Evolutionary conservation across 2,797 vertebrate species (phyloP).

Genomic region (Rhinatrema bivittatum): DNA sequence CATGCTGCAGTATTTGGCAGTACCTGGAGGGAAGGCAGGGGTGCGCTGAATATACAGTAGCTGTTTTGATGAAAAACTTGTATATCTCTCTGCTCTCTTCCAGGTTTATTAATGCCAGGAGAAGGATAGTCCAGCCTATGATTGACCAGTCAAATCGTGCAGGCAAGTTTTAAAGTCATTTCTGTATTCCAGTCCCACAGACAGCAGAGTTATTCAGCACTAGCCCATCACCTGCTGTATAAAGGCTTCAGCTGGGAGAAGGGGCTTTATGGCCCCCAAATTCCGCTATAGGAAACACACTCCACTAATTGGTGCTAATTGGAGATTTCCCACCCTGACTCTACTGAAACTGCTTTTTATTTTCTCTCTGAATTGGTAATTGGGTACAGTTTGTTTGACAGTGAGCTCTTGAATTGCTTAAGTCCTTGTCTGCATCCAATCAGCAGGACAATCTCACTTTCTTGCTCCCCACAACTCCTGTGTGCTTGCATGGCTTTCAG

Average conservation of each 20-base stretch:
- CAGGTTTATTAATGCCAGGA: constrained; percentile 99
- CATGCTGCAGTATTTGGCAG: no score
- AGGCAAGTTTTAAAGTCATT: constrained; percentile 75
- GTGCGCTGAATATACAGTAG: no score
- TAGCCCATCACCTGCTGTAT: constrained; percentile 60
- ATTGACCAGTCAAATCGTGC: constrained; percentile 99
- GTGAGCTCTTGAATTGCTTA: constrained; percentile 57
- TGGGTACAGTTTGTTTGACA: constrained; percentile 79
- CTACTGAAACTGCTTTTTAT: constrained; percentile 77
- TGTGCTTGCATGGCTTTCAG: constrained; percentile 46
- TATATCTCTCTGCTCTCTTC: constrained; percentile 58
- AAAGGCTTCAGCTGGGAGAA: constrained; percentile 61
- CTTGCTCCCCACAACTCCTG: constrained; percentile 58
- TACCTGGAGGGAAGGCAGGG: no score
- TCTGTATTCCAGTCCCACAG: constrained; percentile 50
- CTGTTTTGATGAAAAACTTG: neutral
- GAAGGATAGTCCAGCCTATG: constrained; percentile 99
- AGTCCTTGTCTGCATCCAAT: constrained; percentile 53
- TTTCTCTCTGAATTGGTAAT: constrained; percentile 86
- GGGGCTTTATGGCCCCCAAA: constrained; percentile 50
- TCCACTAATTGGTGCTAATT: constrained; percentile 92
- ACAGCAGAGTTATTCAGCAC: constrained; percentile 45
- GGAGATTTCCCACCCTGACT: constrained; percentile 88
- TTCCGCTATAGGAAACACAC: constrained; percentile 68
- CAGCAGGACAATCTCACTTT: constrained; percentile 58